Evolutionary conservation across 2,113 vertebrate species (phyloP).

Genomic region (Theristicus caerulescens): DNA sequence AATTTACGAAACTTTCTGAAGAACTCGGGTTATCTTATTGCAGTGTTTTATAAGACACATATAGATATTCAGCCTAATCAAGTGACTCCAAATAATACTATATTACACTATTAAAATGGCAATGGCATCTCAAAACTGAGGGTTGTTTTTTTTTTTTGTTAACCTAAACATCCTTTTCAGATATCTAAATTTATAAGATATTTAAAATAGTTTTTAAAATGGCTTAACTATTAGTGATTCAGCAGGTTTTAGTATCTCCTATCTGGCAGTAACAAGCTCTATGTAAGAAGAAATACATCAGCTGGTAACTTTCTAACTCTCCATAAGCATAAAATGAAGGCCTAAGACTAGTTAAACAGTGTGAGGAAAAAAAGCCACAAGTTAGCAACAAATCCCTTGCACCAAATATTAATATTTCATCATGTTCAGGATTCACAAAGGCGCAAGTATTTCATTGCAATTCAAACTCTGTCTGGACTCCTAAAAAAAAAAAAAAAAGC

Average conservation of each 20-base stretch:
- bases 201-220: not conserved
- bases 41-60: not conserved
- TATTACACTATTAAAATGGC: not conserved
- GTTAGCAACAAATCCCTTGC: not conserved
- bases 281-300: not conserved
- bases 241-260: not conserved
- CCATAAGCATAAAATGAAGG: not conserved
- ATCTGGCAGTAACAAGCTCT: not conserved
- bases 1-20: not conserved
- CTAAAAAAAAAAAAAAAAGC: not conserved
- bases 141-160: not conserved
- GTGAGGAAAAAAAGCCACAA: not conserved
- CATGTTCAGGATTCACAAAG: not conserved
- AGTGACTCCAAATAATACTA: not conserved
- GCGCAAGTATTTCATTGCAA: not conserved
- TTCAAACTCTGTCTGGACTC: not conserved
- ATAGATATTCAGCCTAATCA: not conserved
- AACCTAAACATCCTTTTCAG: not conserved
- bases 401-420: not conserved
- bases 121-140: not conserved
- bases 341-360: not conserved
- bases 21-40: accelerated
- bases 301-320: not conserved
- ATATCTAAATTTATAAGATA: not conserved
- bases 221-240: not conserved